Base-by-base conservation (phyloP, 2,113 vertebrate species). In the Raphicerus campestris region DNA sequence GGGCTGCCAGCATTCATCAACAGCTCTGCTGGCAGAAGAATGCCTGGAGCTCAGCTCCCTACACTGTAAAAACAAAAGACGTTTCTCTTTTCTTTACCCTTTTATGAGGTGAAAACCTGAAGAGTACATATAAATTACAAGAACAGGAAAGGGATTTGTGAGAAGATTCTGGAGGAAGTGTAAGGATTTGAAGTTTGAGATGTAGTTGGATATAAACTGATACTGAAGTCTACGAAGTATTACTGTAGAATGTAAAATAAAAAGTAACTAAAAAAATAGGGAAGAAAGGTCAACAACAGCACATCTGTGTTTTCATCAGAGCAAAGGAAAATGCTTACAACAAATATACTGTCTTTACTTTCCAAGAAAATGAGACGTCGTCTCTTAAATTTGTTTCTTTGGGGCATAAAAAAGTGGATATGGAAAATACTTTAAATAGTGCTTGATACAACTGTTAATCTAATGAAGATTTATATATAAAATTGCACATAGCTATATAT, bases 131-230 rank as follows among this genome's bases (percentile, higher is more conserved):
- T 45, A 87, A 56, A 92, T 92, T 87, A 51, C 4, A 87, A 86
- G 45, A 30, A 26, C 11, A 39, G 28, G 39, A 77, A 66, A 87
- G 30, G 60, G 95, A 96, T 84, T 70, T 90, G 39, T 56, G 19
- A 93, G 75, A 95, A 93, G 58, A 84, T 85, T 45, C 66, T 83
- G 35, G 49, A 84, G 30, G 30, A 87, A 92, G 19, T 42, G 7
- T 51, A 89, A 81, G 53, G 75, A 96, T 56, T 10, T 96, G 28
- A 55, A 89, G 47, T 92, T 51, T 92, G 85, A 98, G 89, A 95
- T 87, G 10, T 61, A 88, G 39, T 28, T 96, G 30, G 91, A 90
- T 85, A 94, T 93, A 97, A 97, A 95, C 22, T 77, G 63, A 15
- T 55, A 42, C 17, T 88, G 80, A 96, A 94, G 89, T 96, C 6